Conservation (phyloP, 2,113 vertebrate species). For the Camelus bactrianus region DNA sequence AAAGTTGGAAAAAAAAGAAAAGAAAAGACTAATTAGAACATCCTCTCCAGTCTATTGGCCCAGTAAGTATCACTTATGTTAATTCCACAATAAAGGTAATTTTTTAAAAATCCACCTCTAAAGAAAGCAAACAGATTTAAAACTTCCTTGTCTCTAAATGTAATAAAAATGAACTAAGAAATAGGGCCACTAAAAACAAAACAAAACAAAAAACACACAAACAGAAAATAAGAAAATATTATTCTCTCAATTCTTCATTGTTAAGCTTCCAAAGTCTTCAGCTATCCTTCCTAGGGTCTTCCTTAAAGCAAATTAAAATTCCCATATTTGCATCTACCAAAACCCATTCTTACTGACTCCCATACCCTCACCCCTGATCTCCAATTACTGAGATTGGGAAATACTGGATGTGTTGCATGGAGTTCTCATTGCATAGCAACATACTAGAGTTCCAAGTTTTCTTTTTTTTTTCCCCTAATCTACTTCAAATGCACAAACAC, state of each 20-base stretch:
- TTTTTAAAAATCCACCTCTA: not conserved
- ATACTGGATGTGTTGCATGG: not conserved
- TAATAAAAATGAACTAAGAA: constrained; percentile 26
- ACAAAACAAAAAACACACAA: not conserved
- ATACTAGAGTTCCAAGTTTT: not conserved
- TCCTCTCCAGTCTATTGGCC: not conserved
- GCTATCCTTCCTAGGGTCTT: not conserved
- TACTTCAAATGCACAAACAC: not conserved
- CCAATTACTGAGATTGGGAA: not conserved
- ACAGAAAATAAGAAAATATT: constrained; percentile 12
- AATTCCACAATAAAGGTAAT: constrained; percentile 29
- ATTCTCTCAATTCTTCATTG: not conserved
- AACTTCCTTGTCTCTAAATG: constrained; percentile 3
- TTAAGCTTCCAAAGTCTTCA: constrained; percentile 5
- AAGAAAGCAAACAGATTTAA: constrained; percentile 36
- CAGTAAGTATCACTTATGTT: not conserved
- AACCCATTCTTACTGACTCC: not conserved
- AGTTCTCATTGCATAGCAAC: not conserved
- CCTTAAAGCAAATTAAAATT: constrained; percentile 42
- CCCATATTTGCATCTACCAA: not conserved
- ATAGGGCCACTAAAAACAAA: not conserved
- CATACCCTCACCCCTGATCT: not conserved
- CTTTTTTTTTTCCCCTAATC: not conserved
- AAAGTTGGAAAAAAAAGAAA: not conserved
- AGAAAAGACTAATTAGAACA: not conserved